These are phyloP conservation scores for Lepus timidus DNA, from an alignment of 2,113 vertebrate species.

Conservation along the genomic window DNA sequence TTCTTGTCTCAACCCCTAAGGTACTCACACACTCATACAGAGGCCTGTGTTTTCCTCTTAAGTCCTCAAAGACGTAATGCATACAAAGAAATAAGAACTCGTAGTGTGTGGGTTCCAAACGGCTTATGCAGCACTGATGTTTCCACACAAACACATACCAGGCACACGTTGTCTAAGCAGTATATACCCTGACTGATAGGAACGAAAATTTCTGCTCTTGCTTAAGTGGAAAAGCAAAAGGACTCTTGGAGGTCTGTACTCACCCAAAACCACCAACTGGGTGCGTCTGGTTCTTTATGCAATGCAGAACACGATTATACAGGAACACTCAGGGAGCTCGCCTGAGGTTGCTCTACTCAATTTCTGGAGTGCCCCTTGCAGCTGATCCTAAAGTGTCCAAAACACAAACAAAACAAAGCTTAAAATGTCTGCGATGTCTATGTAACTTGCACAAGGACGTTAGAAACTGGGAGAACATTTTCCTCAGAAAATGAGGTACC, in stretches of 20 bases:
- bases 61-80: background rate
- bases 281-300: background rate
- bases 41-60: background rate
- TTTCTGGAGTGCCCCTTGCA: background rate
- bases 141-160: background rate
- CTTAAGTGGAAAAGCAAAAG: background rate
- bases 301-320: background rate
- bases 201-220: background rate
- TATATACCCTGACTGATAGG: background rate
- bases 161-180: background rate
- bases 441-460: background rate
- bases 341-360: conserved; percentile 50
- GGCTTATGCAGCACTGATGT: background rate
- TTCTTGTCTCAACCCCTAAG: background rate
- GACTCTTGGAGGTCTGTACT: background rate
- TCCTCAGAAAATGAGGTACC: background rate
- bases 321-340: conserved; percentile 25
- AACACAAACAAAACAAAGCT: background rate
- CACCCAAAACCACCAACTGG: conserved; percentile 32
- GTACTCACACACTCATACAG: background rate
- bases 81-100: conserved; percentile 3
- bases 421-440: conserved; percentile 36
- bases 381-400: conserved; percentile 37
- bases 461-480: background rate
- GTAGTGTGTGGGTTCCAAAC: background rate